Evolutionary conservation across 2,888 invertebrate species (phyloP).

Genomic region (Clusia tigrina): DNA sequence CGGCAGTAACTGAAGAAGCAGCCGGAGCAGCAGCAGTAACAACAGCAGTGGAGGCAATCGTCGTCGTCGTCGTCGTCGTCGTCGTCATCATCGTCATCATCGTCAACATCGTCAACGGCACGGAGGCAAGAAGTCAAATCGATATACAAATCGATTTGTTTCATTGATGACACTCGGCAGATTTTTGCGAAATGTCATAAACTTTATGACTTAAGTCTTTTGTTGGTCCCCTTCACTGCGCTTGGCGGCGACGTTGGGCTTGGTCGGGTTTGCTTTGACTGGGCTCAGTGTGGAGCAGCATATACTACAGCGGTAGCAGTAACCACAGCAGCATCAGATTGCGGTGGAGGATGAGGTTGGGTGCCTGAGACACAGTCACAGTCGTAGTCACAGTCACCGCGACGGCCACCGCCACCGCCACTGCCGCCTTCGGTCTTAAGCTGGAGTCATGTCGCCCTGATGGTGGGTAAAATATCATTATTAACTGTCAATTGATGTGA

Average conservation of each 20-base stretch:
- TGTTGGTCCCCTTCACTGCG: constrained; percentile 51
- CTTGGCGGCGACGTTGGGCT: constrained; percentile 20
- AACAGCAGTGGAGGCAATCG: background rate
- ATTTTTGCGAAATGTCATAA: constrained; percentile 60
- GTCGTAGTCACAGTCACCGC: background rate
- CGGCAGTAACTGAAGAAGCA: constrained; percentile 26
- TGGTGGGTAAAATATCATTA: constrained; percentile 41
- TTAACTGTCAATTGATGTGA: constrained; percentile 46
- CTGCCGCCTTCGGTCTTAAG: too few species aligned
- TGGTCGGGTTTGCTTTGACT: too few species aligned
- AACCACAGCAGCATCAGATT: too few species aligned
- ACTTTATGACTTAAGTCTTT: constrained; percentile 63
- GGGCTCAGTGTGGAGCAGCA: too few species aligned
- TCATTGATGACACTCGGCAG: constrained; percentile 61
- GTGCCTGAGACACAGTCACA: too few species aligned
- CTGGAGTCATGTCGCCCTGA: constrained; percentile 15
- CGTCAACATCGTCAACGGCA: background rate
- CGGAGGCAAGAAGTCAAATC: constrained; percentile 46
- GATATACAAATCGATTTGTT: constrained; percentile 62
- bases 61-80: background rate
- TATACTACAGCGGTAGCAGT: too few species aligned
- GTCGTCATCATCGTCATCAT: background rate
- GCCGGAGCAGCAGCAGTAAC: constrained; percentile 21
- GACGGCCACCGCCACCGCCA: background rate
- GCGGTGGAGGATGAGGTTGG: too few species aligned